Base-by-base conservation (phyloP, 1,140 invertebrate genomes). In the Aphaenogaster floridana region DNA sequence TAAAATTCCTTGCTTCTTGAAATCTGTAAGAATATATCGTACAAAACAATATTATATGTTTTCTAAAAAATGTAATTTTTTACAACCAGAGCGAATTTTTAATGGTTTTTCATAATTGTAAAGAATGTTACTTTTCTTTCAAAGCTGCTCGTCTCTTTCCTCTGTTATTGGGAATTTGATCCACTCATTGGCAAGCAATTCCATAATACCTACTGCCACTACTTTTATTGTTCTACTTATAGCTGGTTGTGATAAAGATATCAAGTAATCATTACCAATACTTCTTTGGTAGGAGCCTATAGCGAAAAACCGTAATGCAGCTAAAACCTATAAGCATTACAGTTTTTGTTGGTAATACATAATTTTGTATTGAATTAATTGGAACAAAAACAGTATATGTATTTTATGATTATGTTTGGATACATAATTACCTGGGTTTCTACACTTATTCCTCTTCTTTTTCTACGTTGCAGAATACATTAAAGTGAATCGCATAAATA, bases 241-340 rank as follows among this genome's bases (percentile, higher is more conserved):
- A 21, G 57, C 57, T 61, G 57, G 57, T 61, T 61, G 57, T 61
- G 57, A 61, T 28, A 61, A 8, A 61, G 57, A 61, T 61, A 34
- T 7, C 57, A 61, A 61, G n/a, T 61, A 61, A 61, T 61, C 57
- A 28, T 61, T 61, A 61, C n/a, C 57, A 61, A 61, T 28, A 61
- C 21, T 21, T 61, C 9, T 61, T 28, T 61, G 21, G 9, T 61
- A 61, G 8, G 57, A 61, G 21, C 57, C 21, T 28, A 61, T 61
- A 1, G 57, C 8, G 8, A 21, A 61, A 61, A 61, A 61, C 5
- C 57, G 57, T 28, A 61, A 3, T 61, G 57, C 17, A 59, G 21
- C 21, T 59, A 59, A 59, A 59, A 59, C 8, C 57, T 59, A 8
- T 21, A 59, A 59, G 17, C 21, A 8, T 5, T 21, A 28, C 21